Percentiles rank a stretch among this genome's conserved stretches.
These are phyloP conservation scores for Tympanuchus pallidicinctus DNA, from an alignment of 2,113 vertebrate species.

Conservation along the genomic window DNA sequence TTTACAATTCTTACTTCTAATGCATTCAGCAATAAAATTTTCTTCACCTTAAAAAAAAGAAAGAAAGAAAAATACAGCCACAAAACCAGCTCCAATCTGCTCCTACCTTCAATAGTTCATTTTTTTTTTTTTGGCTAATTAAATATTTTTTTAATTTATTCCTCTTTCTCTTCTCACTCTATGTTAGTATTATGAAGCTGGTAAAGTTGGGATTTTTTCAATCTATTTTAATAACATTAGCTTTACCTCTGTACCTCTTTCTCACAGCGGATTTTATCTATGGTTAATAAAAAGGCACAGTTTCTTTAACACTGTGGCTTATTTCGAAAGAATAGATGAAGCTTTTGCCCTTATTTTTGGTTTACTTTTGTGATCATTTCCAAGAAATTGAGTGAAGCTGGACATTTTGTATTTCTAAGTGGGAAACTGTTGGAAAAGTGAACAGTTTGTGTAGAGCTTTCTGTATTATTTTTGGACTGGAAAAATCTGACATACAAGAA, in stretches of 20 bases:
- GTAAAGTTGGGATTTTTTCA: background rate
- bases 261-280: background rate
- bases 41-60: background rate
- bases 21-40: background rate
- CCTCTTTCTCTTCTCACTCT: background rate
- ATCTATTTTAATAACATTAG: background rate
- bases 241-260: background rate
- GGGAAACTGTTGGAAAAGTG: background rate
- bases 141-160: background rate
- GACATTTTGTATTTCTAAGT: background rate
- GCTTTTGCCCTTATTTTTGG: background rate
- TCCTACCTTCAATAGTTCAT: background rate
- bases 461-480: constrained; percentile 44
- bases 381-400: background rate
- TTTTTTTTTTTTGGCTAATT: background rate
- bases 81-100: background rate
- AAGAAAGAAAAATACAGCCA: background rate
- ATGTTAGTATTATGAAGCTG: background rate
- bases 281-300: background rate
- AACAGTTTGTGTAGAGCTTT: background rate
- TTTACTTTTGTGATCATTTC: background rate
- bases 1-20: background rate
- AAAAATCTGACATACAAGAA: background rate
- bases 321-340: background rate
- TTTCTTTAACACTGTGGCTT: background rate